Percentiles rank a stretch among this genome's conserved stretches.
These are phyloP conservation scores for Iguana delicatissima DNA, from an alignment of 2,797 vertebrate species.

Conservation along the genomic window DNA sequence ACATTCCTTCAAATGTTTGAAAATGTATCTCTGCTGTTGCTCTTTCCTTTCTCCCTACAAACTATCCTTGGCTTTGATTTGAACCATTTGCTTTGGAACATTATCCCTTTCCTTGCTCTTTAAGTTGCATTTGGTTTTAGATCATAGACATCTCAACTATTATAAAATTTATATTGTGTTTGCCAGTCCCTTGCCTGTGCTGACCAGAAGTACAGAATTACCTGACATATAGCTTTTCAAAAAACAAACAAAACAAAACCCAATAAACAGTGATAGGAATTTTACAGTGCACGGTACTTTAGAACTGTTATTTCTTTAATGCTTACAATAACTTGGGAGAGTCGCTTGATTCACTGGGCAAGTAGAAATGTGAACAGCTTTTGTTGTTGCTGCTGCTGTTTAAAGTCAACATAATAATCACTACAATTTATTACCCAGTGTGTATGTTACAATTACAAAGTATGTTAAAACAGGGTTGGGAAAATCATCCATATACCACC, in stretches of 20 bases:
- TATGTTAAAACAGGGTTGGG: background rate
- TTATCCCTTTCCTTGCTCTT: too few relatives aligned
- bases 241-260: too few relatives aligned
- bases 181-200: background rate
- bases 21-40: too few relatives aligned
- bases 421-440: background rate
- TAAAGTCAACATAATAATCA: background rate
- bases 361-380: background rate
- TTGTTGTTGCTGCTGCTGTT: too few relatives aligned
- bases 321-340: background rate
- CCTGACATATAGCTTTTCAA: background rate
- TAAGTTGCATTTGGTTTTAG: too few relatives aligned
- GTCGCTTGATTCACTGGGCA: background rate
- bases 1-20: background rate
- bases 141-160: background rate
- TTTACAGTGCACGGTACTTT: background rate
- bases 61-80: too few relatives aligned
- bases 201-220: background rate
- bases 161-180: background rate
- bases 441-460: background rate
- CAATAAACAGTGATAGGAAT: background rate
- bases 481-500: background rate
- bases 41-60: too few relatives aligned
- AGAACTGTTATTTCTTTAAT: background rate
- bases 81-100: too few relatives aligned